A percentile compares a stretch with the other conserved stretches of the same genome.
These are phyloP conservation scores for Volucella bombylans DNA, from an alignment of 2,888 invertebrate genomes.

Conservation along the genomic window DNA sequence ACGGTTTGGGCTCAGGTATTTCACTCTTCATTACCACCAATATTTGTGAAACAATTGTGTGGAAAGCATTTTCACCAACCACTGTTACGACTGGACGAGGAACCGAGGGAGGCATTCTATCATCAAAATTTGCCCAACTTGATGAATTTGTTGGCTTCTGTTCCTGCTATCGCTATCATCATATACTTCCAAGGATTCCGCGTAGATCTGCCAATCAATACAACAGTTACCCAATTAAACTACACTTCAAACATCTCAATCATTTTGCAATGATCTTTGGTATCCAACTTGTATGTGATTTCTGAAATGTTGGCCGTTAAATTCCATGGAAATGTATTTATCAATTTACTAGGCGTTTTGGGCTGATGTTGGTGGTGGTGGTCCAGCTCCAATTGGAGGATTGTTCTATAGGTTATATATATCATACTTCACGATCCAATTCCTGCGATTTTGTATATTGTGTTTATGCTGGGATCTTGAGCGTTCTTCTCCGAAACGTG, in stretches of 20 bases:
- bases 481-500: slow-evolving; percentile 99
- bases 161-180: slow-evolving; percentile 99
- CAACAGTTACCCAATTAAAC: slow-evolving; percentile 99
- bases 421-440: slow-evolving; percentile 95
- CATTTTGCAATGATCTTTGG: slow-evolving; percentile 98
- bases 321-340: slow-evolving; percentile 98
- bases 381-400: slow-evolving; percentile 98
- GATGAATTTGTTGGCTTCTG: slow-evolving; percentile 97
- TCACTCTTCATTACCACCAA: slow-evolving; percentile 99
- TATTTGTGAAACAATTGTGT: slow-evolving; percentile 99
- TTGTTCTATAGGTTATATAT: slow-evolving; percentile 97
- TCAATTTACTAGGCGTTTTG: slow-evolving; percentile 97
- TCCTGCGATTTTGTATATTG: slow-evolving; percentile 97
- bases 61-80: slow-evolving; percentile 99
- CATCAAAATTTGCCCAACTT: slow-evolving; percentile 98
- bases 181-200: slow-evolving; percentile 99
- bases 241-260: slow-evolving; percentile 99
- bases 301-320: slow-evolving; percentile 99
- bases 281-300: slow-evolving; percentile 99
- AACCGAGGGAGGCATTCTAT: slow-evolving; percentile 99
- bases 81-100: slow-evolving; percentile 98
- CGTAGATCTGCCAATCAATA: slow-evolving; percentile 99
- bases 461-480: slow-evolving; percentile 99
- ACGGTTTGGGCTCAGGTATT: slow-evolving; percentile 99
- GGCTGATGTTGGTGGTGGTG: slow-evolving; percentile 99